Percentiles rank a stretch among this genome's conserved stretches.
Conservation (phyloP, 2,113 vertebrate species). For the Pterocles gutturalis region DNA sequence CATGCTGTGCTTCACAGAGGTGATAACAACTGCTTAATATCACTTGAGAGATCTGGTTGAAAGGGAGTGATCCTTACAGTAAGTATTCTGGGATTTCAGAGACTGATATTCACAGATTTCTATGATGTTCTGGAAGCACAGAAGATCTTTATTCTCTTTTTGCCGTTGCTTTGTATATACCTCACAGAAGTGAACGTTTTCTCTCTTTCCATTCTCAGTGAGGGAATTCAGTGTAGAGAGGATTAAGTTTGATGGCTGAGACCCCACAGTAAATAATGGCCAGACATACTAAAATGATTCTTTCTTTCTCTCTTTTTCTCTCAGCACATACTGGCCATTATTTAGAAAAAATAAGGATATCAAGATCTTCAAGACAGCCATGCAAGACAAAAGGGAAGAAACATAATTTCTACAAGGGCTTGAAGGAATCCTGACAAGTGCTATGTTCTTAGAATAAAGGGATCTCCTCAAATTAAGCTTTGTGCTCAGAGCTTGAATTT, state of each 20-base stretch:
- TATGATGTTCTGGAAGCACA: neutral
- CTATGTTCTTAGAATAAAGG: neutral
- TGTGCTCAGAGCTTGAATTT: neutral
- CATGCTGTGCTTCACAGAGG: neutral
- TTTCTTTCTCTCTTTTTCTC: neutral
- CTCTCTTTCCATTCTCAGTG: neutral
- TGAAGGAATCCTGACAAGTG: neutral
- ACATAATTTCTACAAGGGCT: neutral
- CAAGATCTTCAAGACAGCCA: neutral
- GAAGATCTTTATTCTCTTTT: neutral
- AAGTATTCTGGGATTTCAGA: neutral
- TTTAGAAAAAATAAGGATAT: constrained; percentile 7
- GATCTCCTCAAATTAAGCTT: neutral
- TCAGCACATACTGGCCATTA: neutral
- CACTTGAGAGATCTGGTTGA: neutral
- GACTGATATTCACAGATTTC: neutral
- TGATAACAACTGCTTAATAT: neutral
- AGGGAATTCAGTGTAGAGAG: neutral
- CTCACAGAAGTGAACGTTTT: neutral
- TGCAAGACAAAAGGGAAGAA: neutral
- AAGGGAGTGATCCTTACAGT: neutral
- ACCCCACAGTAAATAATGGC: neutral
- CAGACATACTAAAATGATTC: neutral
- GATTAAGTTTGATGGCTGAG: neutral
- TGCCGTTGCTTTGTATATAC: neutral